Evolutionary conservation across 2,113 vertebrate genomes (phyloP), one percentile per base, ranked within the genome.

Genomic region (Labeo rohita): DNA sequence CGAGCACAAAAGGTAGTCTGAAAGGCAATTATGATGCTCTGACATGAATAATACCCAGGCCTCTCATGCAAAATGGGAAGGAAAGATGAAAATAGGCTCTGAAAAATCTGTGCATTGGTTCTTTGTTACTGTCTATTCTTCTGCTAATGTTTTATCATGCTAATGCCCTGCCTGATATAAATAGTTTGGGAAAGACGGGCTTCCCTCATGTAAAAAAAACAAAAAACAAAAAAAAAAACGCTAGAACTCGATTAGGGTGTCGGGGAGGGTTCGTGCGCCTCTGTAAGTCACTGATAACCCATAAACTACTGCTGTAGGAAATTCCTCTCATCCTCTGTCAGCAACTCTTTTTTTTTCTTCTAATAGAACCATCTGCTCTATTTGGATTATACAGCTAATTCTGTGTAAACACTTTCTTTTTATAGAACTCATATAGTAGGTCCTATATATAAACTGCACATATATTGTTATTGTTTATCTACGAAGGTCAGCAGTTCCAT

Each of bases 61-160:
- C 92, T 92, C 92, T 91, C 89, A 88, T 88, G 86, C 56, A 90
- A 91, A 92, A 93, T 91, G 93, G 92, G 92, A 93, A 90, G 88
- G 91, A 89, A 91, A 90, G 91, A 92, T 93, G 93, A 92, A 94
- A 94, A 95, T 93, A 94, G 93, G 92, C 91, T 88, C 85, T 90
- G 85, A 89, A 93, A 28, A 93, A 92, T 93, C 93, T 93, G 90
- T 89, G 88, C 90, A 92, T 92, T 91, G 93, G 89, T 92, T 93
- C 91, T 93, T 93, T 93, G 92, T 91, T 90, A 93, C 93, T 91
- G 93, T 95, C 91, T 74, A 83, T 92, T 89, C 91, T 91, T 91
- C 92, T 92, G 92, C 92, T 70, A 91, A 86, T 92, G 90, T 93
- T 93, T 94, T 94, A 91, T 94, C 91, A 94, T 94, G 94, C 73